Evolutionary conservation across 1,140 invertebrate species (phyloP).

Genomic region (Drosophila sp.): DNA sequence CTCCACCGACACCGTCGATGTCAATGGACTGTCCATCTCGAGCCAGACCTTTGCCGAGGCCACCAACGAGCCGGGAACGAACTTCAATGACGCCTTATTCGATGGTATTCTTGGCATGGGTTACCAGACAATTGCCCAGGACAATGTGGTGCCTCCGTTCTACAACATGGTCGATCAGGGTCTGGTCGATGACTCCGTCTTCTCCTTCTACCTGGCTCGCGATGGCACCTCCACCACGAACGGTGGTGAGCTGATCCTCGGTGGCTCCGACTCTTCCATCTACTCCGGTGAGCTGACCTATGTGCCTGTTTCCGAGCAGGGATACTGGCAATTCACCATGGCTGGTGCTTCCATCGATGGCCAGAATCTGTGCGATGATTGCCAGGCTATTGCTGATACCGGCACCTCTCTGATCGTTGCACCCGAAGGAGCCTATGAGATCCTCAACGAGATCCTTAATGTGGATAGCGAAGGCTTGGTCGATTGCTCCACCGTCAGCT

Average conservation of each 20-base stretch:
- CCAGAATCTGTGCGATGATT: constrained; percentile 84
- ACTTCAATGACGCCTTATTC: constrained; percentile 97
- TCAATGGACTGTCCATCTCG: constrained; percentile 88
- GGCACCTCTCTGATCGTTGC: constrained; percentile 91
- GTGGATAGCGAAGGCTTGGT: constrained; percentile 42
- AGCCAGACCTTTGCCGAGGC: constrained; percentile 98
- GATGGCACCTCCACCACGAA: constrained; percentile 86
- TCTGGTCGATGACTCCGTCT: constrained; percentile 91
- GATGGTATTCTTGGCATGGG: constrained; percentile 98
- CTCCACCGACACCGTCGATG: constrained; percentile 92
- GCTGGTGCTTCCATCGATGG: constrained; percentile 50
- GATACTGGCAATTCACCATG: constrained; percentile 84
- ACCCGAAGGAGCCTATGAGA: constrained; percentile 80
- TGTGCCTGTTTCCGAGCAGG: constrained; percentile 71
- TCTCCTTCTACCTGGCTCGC: constrained; percentile 95
- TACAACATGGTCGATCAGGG: constrained; percentile 96
- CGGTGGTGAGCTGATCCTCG: constrained; percentile 77
- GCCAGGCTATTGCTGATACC: constrained; percentile 90
- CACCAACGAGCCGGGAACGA: constrained; percentile 93
- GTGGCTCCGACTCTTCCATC: constrained; percentile 67
- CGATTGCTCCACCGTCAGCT: constrained; percentile 30
- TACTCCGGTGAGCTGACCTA: constrained; percentile 71
- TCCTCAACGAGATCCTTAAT: constrained; percentile 21
- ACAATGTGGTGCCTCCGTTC: constrained; percentile 96
- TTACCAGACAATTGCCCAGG: constrained; percentile 94